A percentile compares a stretch with the other conserved stretches of the same genome.
phyloP scores from a whole-genome alignment of 1,140 invertebrate genomes.

The Venturia canescens region DNA sequence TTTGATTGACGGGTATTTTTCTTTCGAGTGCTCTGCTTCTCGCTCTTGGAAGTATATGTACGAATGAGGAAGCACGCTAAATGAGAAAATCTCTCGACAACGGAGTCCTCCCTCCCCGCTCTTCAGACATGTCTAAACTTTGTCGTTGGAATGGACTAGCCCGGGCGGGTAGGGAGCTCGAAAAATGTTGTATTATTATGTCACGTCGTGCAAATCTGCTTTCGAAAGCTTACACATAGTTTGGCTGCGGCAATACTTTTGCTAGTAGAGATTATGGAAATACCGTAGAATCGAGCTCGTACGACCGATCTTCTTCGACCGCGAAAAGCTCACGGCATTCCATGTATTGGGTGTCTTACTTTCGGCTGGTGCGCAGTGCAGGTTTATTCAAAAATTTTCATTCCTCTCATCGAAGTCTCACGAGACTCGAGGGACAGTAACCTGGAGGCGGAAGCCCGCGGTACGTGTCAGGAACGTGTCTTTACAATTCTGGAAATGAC shows the following conservation, averaged over 20 bases:
- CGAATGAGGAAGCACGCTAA: background rate
- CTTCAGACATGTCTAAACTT: background rate
- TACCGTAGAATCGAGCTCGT: constrained; percentile 39
- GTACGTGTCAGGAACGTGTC: no score
- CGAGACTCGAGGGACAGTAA: no score
- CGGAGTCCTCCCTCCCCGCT: background rate
- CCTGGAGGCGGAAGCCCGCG: no score
- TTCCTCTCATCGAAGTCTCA: no score
- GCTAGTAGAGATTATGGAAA: constrained; percentile 52
- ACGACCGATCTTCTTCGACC: constrained; percentile 31
- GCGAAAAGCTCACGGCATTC: background rate
- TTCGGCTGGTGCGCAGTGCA: no score
- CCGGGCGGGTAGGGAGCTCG: background rate
- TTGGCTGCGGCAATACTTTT: background rate
- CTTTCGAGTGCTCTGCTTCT: constrained; percentile 28
- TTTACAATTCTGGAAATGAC: no score
- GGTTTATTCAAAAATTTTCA: no score
- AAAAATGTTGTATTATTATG: constrained; percentile 53
- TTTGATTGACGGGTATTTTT: constrained; percentile 53
- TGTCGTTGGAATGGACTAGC: background rate
- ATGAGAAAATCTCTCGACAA: constrained; percentile 14
- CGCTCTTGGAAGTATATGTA: constrained; percentile 9
- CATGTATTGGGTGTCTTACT: background rate
- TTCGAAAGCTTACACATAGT: constrained; percentile 29
- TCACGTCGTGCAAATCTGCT: constrained; percentile 49